Percentiles rank a stretch among this genome's conserved stretches.
Conservation (phyloP, 2,113 vertebrate species). For the Cyprinodon brontotheroides region DNA sequence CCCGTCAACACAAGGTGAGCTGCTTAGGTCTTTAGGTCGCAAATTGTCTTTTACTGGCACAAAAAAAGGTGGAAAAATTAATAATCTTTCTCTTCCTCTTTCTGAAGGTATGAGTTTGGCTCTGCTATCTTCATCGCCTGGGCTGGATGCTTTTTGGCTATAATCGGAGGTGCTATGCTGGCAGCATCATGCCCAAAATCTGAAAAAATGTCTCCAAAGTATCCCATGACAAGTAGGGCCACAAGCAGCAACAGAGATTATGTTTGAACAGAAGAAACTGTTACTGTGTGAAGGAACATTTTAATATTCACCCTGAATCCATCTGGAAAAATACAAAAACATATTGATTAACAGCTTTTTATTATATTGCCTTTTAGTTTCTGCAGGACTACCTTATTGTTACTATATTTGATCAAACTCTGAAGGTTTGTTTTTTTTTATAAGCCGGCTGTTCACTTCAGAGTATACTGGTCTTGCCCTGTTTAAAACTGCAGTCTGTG, state of each 20-base stretch:
- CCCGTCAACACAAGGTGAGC: constrained; percentile 87
- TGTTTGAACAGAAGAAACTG: constrained; percentile 71
- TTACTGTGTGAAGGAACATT: constrained; percentile 41
- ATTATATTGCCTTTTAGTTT: constrained; percentile 26
- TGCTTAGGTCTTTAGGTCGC: background rate
- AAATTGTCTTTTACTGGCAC: too few species aligned
- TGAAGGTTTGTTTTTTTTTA: constrained; percentile 29
- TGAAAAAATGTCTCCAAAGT: constrained; percentile 63
- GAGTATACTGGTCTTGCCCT: background rate
- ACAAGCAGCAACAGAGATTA: constrained; percentile 84
- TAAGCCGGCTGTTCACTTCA: constrained; percentile 46
- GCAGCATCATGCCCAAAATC: constrained; percentile 81
- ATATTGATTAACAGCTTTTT: constrained; percentile 26
- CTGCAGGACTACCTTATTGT: constrained; percentile 29
- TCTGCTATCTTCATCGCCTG: constrained; percentile 89
- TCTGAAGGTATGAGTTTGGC: constrained; percentile 87
- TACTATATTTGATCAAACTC: constrained; percentile 50
- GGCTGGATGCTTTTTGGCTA: constrained; percentile 82
- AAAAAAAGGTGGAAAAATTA: too few species aligned
- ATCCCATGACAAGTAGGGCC: constrained; percentile 77
- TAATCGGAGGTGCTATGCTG: constrained; percentile 85
- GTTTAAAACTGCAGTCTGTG: constrained; percentile 8
- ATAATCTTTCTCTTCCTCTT: background rate
- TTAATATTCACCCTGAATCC: constrained; percentile 19
- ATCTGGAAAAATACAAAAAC: constrained; percentile 3